These are phyloP conservation scores for Pyralis farinalis DNA, from an alignment of 2,888 invertebrate genomes.

Conservation along the genomic window DNA sequence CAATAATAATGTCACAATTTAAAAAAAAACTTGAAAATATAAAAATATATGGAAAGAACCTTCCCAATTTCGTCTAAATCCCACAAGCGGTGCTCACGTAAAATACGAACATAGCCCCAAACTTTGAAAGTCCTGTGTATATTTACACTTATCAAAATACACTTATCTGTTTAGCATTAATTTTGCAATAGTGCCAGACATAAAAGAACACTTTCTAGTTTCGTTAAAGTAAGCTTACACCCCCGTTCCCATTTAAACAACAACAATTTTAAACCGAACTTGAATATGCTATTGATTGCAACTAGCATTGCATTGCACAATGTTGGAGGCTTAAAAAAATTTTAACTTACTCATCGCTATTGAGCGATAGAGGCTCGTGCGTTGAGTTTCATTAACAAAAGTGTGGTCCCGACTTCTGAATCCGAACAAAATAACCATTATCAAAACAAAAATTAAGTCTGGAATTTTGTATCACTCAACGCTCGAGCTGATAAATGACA, in stretches of 20 bases:
- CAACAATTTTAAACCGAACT: conserved; percentile 25
- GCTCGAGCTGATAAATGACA: conserved; percentile 20
- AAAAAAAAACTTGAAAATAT: conserved; percentile 8
- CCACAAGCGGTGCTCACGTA: conserved; percentile 3
- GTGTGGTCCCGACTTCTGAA: conserved; percentile 7
- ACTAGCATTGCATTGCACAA: conserved; percentile 2
- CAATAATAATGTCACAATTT: conserved; percentile 2
- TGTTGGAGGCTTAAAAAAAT: neutral
- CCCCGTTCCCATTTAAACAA: conserved; percentile 26
- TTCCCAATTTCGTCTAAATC: conserved; percentile 8
- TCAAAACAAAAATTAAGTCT: conserved; percentile 1
- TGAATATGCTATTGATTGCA: conserved; percentile 6
- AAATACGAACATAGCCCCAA: conserved; percentile 18
- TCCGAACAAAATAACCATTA: neutral
- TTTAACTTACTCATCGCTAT: neutral
- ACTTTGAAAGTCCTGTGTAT: conserved; percentile 53
- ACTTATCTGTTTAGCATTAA: conserved; percentile 51
- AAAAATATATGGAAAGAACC: conserved; percentile 11
- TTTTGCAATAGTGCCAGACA: conserved; percentile 59
- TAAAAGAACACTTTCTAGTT: conserved; percentile 51
- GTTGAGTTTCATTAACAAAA: conserved; percentile 5
- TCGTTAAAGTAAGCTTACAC: conserved; percentile 42
- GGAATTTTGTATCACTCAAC: conserved; percentile 15
- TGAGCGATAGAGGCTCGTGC: neutral
- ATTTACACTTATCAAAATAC: conserved; percentile 76